A percentile compares a stretch with the other conserved stretches of the same genome.
These are phyloP conservation scores for Papilio polytes DNA, from an alignment of 1,140 invertebrate genomes.

Conservation along the genomic window DNA sequence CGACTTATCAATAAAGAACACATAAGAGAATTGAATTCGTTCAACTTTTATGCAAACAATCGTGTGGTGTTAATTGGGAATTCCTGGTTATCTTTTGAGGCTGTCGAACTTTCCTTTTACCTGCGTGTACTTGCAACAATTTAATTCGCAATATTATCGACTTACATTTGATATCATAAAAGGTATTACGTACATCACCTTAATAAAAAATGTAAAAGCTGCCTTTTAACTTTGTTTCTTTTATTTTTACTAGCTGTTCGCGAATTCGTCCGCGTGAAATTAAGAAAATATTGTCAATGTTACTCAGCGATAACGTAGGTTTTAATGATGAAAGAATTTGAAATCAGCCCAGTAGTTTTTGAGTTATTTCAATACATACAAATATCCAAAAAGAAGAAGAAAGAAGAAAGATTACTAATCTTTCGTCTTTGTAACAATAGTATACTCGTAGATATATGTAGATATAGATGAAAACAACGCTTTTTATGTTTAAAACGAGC, in stretches of 20 bases:
- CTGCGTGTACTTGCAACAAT: slow-evolving; percentile 27
- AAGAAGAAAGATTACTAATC: too few relatives aligned
- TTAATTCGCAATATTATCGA: slow-evolving; percentile 41
- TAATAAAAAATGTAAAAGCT: neutral
- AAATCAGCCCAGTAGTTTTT: too few relatives aligned
- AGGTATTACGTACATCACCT: slow-evolving; percentile 29
- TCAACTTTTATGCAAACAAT: slow-evolving; percentile 56
- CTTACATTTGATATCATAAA: slow-evolving; percentile 20
- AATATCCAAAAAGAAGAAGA: too few relatives aligned
- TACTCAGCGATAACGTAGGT: too few relatives aligned
- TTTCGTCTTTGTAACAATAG: too few relatives aligned
- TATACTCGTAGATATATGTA: too few relatives aligned
- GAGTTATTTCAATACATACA: too few relatives aligned
- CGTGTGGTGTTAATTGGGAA: slow-evolving; percentile 62
- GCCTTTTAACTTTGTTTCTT: neutral
- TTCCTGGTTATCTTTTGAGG: slow-evolving; percentile 61
- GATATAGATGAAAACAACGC: too few relatives aligned
- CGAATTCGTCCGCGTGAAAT: too few relatives aligned
- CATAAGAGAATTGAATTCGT: slow-evolving; percentile 26
- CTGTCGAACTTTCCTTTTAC: slow-evolving; percentile 60
- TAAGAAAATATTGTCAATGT: too few relatives aligned
- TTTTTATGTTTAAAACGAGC: too few relatives aligned
- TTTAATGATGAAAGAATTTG: too few relatives aligned
- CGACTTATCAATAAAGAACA: slow-evolving; percentile 34
- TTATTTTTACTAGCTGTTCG: neutral